Evolutionary conservation across 2,797 vertebrate species (phyloP), one percentile per base, ranked within the genome.

Genomic region (Argya squamiceps): DNA sequence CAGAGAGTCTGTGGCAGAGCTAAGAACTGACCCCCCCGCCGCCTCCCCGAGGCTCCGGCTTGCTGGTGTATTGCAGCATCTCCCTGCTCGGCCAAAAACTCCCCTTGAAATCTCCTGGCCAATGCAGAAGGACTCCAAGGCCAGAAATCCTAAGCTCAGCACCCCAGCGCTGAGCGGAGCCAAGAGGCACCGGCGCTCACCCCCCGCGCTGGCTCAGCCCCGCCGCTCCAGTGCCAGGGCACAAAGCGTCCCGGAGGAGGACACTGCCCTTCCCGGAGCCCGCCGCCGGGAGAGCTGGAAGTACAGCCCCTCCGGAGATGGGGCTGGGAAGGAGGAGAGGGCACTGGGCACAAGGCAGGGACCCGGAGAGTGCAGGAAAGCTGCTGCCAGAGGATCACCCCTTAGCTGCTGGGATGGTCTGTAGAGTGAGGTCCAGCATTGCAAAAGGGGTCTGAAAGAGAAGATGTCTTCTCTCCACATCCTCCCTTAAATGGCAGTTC

Each of bases 401-500:
- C 52, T 46, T 27, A 37, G 58, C 64, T 81, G 49, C 87, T 19
- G 56, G 52, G 81, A n/a, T 83, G 71, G 32, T 74, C n/a, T 4
- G 0, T 2, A 43, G n/a, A 73, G 67, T 0, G 0, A 58, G 34
- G 67, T 73, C 69, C 70, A 8, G 63, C 0, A 1, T n/a, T 67
- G 63, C 24, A 55, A 82, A 75, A 93, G 55, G 9, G 52, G 55
- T 55, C 27, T 30, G 59, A 65, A 78, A 80, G 22, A 95, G 73
- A 95, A 68, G 73, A 73, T 65, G 43, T 73, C 74, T 86, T 34
- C 63, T 75, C 76, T 94, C 52, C 59, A 79, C 76, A 87, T 20
- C 37, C 77, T 96, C 84, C 88, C 67, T 92, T 86, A 93, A 93
- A 94, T 88, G 88, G 93, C 86, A 93, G 90, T 60, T 90, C 36